A percentile compares a stretch with the other conserved stretches of the same genome.
phyloP scores from a whole-genome alignment of 2,888 invertebrate species.

The Urechis unicinctus region DNA sequence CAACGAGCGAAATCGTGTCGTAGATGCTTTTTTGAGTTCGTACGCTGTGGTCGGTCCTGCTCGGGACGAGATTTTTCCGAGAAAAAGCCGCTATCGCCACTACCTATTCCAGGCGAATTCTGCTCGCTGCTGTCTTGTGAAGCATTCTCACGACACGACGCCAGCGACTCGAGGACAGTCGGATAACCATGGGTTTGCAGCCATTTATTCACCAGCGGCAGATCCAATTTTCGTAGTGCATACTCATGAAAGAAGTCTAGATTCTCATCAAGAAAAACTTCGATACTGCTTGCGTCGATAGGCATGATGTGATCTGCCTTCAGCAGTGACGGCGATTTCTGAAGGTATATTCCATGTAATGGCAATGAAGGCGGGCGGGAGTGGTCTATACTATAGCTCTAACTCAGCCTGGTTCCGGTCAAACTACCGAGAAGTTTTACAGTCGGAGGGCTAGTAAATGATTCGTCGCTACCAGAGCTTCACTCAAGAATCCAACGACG shows the following conservation, averaged over 20 bases:
- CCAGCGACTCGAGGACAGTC: slow-evolving; percentile 45
- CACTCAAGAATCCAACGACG: too few relatives aligned
- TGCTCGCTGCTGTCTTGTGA: slow-evolving; percentile 5
- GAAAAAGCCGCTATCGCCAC: slow-evolving; percentile 28
- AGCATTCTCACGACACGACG: background rate
- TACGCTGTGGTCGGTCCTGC: slow-evolving; percentile 29
- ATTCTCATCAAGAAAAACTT: slow-evolving; percentile 54
- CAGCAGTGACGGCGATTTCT: background rate
- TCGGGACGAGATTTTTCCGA: slow-evolving; percentile 12
- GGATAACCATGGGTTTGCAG: slow-evolving; percentile 51
- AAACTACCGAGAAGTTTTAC: too few relatives aligned
- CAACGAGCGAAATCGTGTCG: slow-evolving; percentile 55
- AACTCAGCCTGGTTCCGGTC: too few relatives aligned
- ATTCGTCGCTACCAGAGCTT: too few relatives aligned
- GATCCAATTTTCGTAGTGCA: slow-evolving; percentile 53
- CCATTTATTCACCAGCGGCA: slow-evolving; percentile 53
- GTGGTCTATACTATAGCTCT: too few relatives aligned
- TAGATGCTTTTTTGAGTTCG: slow-evolving; percentile 53
- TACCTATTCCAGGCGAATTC: slow-evolving; percentile 9
- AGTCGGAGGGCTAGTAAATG: too few relatives aligned
- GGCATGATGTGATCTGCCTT: slow-evolving; percentile 7
- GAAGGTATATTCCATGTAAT: too few relatives aligned
- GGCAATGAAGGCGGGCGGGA: too few relatives aligned
- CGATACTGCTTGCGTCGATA: slow-evolving; percentile 41
- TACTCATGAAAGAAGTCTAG: slow-evolving; percentile 52